A percentile compares a stretch with the other conserved stretches of the same genome.
Conservation (phyloP, 1,140 invertebrate genomes). For the Drosophila leontia region DNA sequence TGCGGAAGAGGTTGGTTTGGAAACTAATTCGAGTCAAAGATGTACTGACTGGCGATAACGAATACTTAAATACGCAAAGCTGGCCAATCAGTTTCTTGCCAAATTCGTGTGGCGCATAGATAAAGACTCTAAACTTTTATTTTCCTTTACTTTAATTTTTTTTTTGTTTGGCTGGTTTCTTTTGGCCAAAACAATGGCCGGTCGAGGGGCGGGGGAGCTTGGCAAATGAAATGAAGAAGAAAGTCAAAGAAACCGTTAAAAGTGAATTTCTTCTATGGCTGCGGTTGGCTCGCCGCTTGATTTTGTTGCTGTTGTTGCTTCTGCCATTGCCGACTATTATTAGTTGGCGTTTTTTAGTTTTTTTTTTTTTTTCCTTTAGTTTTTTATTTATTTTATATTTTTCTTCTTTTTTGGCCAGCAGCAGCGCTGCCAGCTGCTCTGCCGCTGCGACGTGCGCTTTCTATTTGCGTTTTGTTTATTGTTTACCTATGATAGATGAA, state of each 20-base stretch:
- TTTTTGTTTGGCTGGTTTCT: slow-evolving; percentile 34
- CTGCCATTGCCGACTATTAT: slow-evolving; percentile 69
- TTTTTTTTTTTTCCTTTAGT: slow-evolving; percentile 33
- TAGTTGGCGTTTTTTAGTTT: slow-evolving; percentile 61
- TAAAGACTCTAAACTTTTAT: slow-evolving; percentile 34
- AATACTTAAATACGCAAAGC: slow-evolving; percentile 29
- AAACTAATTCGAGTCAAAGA: slow-evolving; percentile 46
- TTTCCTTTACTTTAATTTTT: not conserved
- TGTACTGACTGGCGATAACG: slow-evolving; percentile 33
- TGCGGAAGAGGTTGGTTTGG: slow-evolving; percentile 32
- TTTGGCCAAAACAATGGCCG: slow-evolving; percentile 62
- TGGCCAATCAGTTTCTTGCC: slow-evolving; percentile 42
- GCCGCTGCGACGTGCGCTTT: slow-evolving; percentile 71
- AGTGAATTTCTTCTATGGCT: slow-evolving; percentile 70
- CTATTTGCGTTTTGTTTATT: slow-evolving; percentile 83
- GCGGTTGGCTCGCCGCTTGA: slow-evolving; percentile 22
- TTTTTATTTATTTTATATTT: slow-evolving; percentile 35
- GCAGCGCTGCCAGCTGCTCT: slow-evolving; percentile 33
- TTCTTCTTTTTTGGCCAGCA: slow-evolving; percentile 51
- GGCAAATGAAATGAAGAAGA: slow-evolving; percentile 79
- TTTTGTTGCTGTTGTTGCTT: slow-evolving; percentile 33
- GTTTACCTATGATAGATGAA: slow-evolving; percentile 81
- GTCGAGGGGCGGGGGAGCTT: slow-evolving; percentile 29
- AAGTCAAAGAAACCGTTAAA: slow-evolving; percentile 73
- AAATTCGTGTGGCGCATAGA: slow-evolving; percentile 60